Conservation (phyloP, 2,888 invertebrate genomes). For the Camponotus fellah region DNA sequence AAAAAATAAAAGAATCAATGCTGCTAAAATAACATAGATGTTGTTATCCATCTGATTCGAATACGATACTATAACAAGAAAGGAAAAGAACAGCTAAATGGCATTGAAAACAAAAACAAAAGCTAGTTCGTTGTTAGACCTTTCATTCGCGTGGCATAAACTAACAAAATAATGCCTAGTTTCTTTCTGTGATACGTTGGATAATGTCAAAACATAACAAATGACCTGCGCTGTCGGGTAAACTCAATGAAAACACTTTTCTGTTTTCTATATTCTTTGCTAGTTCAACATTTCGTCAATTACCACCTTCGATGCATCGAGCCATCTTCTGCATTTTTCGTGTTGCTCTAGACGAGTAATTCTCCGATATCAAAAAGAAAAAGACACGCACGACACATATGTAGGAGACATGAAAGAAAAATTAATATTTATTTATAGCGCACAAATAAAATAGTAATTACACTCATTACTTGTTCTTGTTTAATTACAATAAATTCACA, state of each 20-base stretch:
- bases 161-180: conserved; percentile 79
- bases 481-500: conserved; percentile 62
- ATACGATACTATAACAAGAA: background rate
- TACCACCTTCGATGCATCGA: conserved; percentile 44
- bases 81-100: conserved; percentile 6
- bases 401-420: background rate
- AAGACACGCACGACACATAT: background rate
- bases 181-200: conserved; percentile 79
- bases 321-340: conserved; percentile 76
- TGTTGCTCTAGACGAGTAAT: conserved; percentile 46
- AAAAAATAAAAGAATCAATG: background rate
- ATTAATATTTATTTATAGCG: background rate
- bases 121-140: conserved; percentile 71
- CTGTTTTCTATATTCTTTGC: conserved; percentile 71
- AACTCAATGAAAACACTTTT: conserved; percentile 81
- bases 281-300: conserved; percentile 53
- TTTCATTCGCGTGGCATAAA: conserved; percentile 80
- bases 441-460: background rate
- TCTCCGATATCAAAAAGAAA: conserved; percentile 36
- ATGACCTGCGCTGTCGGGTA: conserved; percentile 79
- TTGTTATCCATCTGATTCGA: background rate
- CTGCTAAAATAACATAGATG: conserved; percentile 5
- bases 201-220: conserved; percentile 74
- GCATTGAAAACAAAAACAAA: conserved; percentile 12
- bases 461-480: conserved; percentile 33